These are phyloP conservation scores for Resseliella maxima DNA, from an alignment of 2,888 invertebrate genomes.

Conservation along the genomic window DNA sequence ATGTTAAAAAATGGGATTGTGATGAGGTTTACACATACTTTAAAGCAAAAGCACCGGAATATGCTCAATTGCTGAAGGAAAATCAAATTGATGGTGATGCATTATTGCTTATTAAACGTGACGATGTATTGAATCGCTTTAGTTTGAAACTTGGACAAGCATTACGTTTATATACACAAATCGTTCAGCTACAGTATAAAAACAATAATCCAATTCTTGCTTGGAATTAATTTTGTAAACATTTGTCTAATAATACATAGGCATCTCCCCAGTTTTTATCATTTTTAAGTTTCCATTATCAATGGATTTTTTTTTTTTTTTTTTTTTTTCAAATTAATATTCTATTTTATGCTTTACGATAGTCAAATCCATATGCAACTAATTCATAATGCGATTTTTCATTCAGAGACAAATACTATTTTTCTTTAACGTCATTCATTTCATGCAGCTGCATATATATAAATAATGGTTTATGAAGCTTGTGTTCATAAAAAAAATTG, in stretches of 20 bases:
- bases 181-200: constrained; percentile 84
- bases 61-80: constrained; percentile 83
- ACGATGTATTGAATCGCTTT: constrained; percentile 85
- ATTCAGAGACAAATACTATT: no score
- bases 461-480: no score
- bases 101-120: constrained; percentile 82
- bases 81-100: constrained; percentile 95
- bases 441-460: no score
- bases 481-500: no score
- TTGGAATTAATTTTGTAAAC: constrained; percentile 60
- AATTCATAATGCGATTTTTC: no score
- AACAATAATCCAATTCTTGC: constrained; percentile 71
- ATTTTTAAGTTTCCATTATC: no score
- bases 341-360: no score
- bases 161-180: constrained; percentile 83
- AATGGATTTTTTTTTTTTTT: neutral
- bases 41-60: constrained; percentile 79
- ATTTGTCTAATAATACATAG: neutral
- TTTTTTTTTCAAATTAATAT: no score
- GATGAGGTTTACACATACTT: constrained; percentile 87
- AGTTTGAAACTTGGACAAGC: constrained; percentile 89
- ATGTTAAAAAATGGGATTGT: constrained; percentile 84
- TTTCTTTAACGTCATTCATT: no score
- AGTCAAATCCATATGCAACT: no score
- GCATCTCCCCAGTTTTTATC: no score